phyloP scores from a whole-genome alignment of 2,888 invertebrate genomes.

The Marasmarcha lunaedactyla region DNA sequence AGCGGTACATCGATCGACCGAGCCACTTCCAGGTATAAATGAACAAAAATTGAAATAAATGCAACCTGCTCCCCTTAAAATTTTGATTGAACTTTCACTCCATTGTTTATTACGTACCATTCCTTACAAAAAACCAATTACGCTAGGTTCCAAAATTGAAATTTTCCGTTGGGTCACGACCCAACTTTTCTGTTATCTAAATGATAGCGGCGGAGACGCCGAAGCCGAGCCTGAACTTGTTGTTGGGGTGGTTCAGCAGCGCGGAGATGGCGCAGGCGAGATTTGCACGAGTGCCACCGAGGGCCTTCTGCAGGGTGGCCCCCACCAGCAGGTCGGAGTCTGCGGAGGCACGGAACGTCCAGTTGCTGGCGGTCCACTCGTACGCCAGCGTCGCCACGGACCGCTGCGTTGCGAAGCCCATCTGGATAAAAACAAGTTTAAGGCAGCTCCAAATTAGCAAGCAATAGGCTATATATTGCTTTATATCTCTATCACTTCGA shows the following conservation, averaged over 20 bases:
- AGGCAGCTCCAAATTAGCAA: background rate
- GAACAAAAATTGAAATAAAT: too few relatives aligned
- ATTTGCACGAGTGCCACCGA: constrained; percentile 44
- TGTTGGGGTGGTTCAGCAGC: constrained; percentile 58
- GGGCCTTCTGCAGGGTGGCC: constrained; percentile 45
- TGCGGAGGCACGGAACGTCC: constrained; percentile 50
- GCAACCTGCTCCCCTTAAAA: too few relatives aligned
- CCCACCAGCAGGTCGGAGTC: constrained; percentile 61
- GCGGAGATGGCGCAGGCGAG: constrained; percentile 53
- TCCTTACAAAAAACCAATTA: too few relatives aligned
- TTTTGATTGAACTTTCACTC: too few relatives aligned
- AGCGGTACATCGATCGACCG: too few relatives aligned
- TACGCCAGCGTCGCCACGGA: constrained; percentile 53
- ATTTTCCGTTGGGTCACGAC: too few relatives aligned
- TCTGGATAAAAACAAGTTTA: constrained; percentile 21
- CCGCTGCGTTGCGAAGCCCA: constrained; percentile 46
- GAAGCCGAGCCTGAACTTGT: constrained; percentile 59
- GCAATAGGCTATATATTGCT: too few relatives aligned
- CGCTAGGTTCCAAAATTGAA: too few relatives aligned
- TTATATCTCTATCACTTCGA: too few relatives aligned
- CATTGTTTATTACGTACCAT: too few relatives aligned
- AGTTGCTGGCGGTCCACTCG: constrained; percentile 47
- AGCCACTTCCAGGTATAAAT: too few relatives aligned
- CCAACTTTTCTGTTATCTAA: too few relatives aligned
- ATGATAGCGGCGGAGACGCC: constrained; percentile 47